Evolutionary conservation across 2,797 vertebrate species (phyloP), one percentile per base, ranked within the genome.

Genomic region (Myotis vivesi): DNA sequence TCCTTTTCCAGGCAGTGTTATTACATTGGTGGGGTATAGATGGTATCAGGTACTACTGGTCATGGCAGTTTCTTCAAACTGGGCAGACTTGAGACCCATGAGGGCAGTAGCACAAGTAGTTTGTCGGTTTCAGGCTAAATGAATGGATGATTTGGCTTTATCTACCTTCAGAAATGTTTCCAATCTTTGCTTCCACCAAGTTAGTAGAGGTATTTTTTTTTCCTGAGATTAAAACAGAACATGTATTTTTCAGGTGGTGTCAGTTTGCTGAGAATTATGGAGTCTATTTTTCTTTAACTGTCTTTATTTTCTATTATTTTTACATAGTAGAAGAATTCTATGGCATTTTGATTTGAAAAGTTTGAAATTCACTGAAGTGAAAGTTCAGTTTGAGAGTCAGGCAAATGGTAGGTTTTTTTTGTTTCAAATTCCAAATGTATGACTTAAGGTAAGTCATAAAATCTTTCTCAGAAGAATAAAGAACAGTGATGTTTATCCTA

Each of bases 381-480:
- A 82, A 77, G 20, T 93, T 92, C 20, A 15, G n/a, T 79, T 28
- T 87, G 51, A 55, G 64, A 69, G 23, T 25, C 64, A 79, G 66
- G 30, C 62, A 44, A 86, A 85, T 72, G 53, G n/a, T 72, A 64
- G 19, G 10, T 66, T 81, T 28, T 64, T 64, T 79, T 38, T 90
- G 68, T 89, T 82, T 94, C 66, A 95, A 66, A 73, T 92, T 96
- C 72, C 55, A 90, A 83, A 49, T 68, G 25, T 72, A 11, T 87
- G 91, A 59, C 33, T 86, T 85, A 23, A 71, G 46, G 44, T 55
- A 77, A 89, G 12, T 73, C 33, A 41, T 95, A 81, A 85, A 89
- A 81, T 81, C 17, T 64, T 30, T 66, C 25, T 12, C 9, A 15
- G 44, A 64, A 49, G 57, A 76, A 73, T n/a, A 89, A 87, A 82